phyloP scores from a whole-genome alignment of 2,888 invertebrate genomes.

The Keiferia lycopersicella region DNA sequence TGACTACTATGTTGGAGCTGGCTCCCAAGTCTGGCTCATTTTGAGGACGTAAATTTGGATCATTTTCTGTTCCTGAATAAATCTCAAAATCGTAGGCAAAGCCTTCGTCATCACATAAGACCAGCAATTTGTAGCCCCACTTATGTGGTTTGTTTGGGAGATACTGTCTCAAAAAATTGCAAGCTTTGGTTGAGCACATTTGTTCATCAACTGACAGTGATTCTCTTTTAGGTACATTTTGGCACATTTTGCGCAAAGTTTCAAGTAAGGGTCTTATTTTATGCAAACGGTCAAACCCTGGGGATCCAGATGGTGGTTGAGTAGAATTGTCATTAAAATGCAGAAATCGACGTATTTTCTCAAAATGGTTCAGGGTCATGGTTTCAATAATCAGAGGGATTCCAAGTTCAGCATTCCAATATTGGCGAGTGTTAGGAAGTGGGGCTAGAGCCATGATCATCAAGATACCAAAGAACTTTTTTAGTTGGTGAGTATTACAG shows the following conservation, averaged over 20 bases:
- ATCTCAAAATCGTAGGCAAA: constrained; percentile 33
- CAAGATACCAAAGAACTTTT: constrained; percentile 2
- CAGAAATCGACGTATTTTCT: constrained; percentile 38
- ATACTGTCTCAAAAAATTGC: constrained; percentile 26
- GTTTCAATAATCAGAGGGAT: constrained; percentile 32
- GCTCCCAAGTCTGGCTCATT: constrained; percentile 12
- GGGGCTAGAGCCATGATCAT: neutral
- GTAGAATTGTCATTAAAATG: constrained; percentile 45
- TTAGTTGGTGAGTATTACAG: neutral
- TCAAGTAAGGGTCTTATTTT: constrained; percentile 42
- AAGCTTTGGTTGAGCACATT: neutral
- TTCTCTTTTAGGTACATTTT: constrained; percentile 42
- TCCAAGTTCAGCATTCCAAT: constrained; percentile 35
- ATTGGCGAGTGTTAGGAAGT: constrained; percentile 30
- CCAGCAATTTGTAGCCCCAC: constrained; percentile 32
- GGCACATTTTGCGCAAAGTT: constrained; percentile 43
- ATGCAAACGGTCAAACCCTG: constrained; percentile 27
- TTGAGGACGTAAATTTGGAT: neutral
- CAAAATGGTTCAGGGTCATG: constrained; percentile 41
- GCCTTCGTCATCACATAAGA: constrained; percentile 27
- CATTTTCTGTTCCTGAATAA: constrained; percentile 29
- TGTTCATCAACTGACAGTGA: constrained; percentile 31
- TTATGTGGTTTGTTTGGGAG: constrained; percentile 33
- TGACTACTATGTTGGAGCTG: constrained; percentile 2
- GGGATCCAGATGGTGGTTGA: constrained; percentile 37